A percentile compares a stretch with the other conserved stretches of the same genome.
Conservation (phyloP, 2,113 vertebrate genomes). For the Asarcornis scutulata region DNA sequence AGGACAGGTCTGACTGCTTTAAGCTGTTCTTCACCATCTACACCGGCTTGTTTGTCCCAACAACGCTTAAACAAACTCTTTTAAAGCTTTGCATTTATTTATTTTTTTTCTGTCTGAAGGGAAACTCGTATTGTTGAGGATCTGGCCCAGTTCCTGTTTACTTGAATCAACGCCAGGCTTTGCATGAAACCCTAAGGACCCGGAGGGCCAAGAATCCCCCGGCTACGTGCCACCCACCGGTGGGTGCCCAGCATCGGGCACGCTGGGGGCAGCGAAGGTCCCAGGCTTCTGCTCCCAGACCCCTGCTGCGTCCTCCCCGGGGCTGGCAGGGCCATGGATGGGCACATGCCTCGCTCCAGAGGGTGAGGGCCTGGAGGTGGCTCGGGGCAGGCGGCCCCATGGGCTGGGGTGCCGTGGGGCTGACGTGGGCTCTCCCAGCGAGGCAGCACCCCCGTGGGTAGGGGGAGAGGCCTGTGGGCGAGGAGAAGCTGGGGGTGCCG, state of each 20-base stretch:
- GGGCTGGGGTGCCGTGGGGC: neutral
- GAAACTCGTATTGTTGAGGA: neutral
- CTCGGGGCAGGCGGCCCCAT: neutral
- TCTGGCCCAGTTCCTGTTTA: neutral
- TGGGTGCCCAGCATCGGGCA: neutral
- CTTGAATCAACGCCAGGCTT: neutral
- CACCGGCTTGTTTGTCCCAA: neutral
- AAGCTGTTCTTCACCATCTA: neutral
- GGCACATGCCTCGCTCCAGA: fast-evolving
- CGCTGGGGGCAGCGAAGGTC: neutral
- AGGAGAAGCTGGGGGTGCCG: neutral
- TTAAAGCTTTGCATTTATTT: neutral
- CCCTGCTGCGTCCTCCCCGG: too few species aligned
- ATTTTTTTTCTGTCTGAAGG: neutral
- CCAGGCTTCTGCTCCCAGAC: too few species aligned
- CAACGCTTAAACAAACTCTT: neutral
- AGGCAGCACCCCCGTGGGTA: neutral
- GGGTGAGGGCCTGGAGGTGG: neutral
- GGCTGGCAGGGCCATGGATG: fast-evolving
- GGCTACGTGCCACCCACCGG: fast-evolving
- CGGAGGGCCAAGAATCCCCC: neutral
- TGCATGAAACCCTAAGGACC: neutral
- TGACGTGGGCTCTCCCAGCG: neutral
- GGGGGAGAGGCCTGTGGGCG: neutral
- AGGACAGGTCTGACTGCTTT: slow-evolving; percentile 28